Evolutionary conservation across 2,797 vertebrate species (phyloP).

Genomic region (Hippopotamyrus pictus): DNA sequence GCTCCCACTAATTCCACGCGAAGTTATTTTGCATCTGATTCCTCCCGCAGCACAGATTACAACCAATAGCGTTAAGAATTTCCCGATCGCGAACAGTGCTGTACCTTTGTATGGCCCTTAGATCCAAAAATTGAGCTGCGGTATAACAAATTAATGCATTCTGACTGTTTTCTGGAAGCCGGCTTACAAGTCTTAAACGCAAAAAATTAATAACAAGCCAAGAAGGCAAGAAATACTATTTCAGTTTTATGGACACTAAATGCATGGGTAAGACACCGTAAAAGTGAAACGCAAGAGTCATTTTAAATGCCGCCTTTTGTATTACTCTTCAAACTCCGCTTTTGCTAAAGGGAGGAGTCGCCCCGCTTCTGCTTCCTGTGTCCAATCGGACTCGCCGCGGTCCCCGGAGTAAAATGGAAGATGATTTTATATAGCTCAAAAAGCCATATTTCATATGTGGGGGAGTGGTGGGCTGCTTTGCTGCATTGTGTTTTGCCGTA

Average conservation of each 20-base stretch:
- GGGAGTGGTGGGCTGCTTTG: not conserved
- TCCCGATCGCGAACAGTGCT: not conserved
- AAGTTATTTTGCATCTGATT: not conserved
- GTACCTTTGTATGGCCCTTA: not conserved
- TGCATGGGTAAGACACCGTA: not conserved
- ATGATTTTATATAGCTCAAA: not conserved
- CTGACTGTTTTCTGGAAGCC: not conserved
- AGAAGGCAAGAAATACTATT: not conserved
- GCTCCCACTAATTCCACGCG: not conserved
- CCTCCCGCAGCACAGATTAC: not conserved
- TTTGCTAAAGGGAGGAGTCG: slow-evolving; percentile 5
- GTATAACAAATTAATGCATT: not conserved
- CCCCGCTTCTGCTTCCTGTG: not conserved
- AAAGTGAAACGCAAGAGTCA: not conserved
- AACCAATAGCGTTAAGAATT: not conserved
- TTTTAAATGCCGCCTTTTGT: not conserved
- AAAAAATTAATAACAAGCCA: not conserved
- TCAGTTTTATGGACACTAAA: not conserved
- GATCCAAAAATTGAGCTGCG: not conserved
- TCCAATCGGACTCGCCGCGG: not conserved
- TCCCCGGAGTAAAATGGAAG: not conserved
- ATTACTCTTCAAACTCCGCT: not conserved
- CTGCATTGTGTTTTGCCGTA: not conserved
- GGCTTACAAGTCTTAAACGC: not conserved
- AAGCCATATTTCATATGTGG: not conserved